Conservation (phyloP, 2,888 invertebrate genomes). For the Rhamphomyia laevipes region DNA sequence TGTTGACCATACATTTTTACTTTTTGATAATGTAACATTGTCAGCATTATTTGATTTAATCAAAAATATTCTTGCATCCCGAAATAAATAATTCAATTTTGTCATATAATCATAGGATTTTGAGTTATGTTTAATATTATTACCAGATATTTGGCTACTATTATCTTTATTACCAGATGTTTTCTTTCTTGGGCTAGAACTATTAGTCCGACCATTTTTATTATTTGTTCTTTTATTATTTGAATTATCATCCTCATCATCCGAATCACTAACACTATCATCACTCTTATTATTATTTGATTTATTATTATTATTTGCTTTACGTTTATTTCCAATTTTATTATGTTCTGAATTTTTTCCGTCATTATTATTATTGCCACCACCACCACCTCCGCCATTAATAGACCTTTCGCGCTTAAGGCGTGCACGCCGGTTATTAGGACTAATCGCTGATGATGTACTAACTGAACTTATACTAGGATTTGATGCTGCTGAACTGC, state of each 20-base stretch:
- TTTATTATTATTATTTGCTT: neutral
- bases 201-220: slow-evolving; percentile 13
- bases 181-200: slow-evolving; percentile 7
- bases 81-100: slow-evolving; percentile 85
- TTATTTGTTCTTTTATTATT: slow-evolving; percentile 10
- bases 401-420: slow-evolving; percentile 41
- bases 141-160: slow-evolving; percentile 15
- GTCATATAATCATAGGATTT: slow-evolving; percentile 77
- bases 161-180: neutral
- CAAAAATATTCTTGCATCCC: slow-evolving; percentile 88
- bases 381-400: slow-evolving; percentile 15
- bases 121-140: slow-evolving; percentile 32
- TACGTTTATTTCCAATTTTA: too few species aligned
- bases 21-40: slow-evolving; percentile 89
- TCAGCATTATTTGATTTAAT: slow-evolving; percentile 98
- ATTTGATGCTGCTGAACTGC: slow-evolving; percentile 52
- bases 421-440: slow-evolving; percentile 40
- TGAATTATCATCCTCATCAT: slow-evolving; percentile 10
- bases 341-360: neutral
- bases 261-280: slow-evolving; percentile 5
- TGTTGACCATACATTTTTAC: slow-evolving; percentile 95
- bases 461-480: slow-evolving; percentile 72
- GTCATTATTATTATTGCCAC: slow-evolving; percentile 8
- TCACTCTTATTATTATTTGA: neutral
- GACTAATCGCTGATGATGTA: slow-evolving; percentile 2